phyloP scores from a whole-genome alignment of 2,888 invertebrate species.

The Troides oblongomaculatus region DNA sequence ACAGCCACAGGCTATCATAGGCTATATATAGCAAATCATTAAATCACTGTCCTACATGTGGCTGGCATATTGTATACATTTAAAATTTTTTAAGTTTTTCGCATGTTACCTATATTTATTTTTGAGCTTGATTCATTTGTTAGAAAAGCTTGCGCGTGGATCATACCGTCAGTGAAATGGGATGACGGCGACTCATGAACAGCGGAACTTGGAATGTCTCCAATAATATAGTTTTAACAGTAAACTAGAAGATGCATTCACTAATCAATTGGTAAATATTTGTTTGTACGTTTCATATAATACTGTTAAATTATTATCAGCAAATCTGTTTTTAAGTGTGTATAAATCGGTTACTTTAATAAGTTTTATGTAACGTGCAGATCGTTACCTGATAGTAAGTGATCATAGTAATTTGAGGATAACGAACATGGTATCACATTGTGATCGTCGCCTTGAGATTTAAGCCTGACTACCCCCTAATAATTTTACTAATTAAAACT shows the following conservation, averaged over 20 bases:
- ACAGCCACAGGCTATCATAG: too few species aligned
- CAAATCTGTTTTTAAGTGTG: too few species aligned
- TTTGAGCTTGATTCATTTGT: conserved; percentile 37
- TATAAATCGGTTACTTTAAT: too few species aligned
- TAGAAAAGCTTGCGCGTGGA: conserved; percentile 66
- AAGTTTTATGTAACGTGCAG: too few species aligned
- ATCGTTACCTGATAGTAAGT: too few species aligned
- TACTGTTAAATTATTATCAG: not conserved
- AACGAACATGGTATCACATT: too few species aligned
- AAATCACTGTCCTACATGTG: too few species aligned
- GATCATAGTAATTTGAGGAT: too few species aligned
- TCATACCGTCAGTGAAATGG: conserved; percentile 70
- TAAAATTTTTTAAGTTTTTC: not conserved
- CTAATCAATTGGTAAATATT: conserved; percentile 12
- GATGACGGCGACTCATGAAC: conserved; percentile 47
- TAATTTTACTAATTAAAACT: too few species aligned
- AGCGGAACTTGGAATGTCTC: not conserved
- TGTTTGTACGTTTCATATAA: not conserved
- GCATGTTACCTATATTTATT: conserved; percentile 35
- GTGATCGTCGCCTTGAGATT: too few species aligned
- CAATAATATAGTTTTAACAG: not conserved
- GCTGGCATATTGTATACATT: not conserved
- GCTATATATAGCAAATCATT: too few species aligned
- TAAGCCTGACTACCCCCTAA: too few species aligned
- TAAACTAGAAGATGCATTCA: not conserved